phyloP scores from a whole-genome alignment of 2,797 vertebrate species.

The Brachyrhaphis roseni region DNA sequence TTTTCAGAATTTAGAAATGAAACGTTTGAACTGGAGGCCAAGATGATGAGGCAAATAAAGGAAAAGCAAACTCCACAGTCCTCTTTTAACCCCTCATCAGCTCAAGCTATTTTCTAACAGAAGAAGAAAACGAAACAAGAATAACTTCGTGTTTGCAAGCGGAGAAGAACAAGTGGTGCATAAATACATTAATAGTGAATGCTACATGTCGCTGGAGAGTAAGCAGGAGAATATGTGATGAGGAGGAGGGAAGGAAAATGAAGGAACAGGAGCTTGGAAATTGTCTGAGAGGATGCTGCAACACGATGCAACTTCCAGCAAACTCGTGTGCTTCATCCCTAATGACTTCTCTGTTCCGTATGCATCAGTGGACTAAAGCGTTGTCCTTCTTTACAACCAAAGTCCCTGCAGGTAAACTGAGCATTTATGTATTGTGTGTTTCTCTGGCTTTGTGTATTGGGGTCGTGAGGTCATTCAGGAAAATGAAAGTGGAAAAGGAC shows the following conservation, averaged over 20 bases:
- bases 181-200: slow-evolving; percentile 48
- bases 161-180: slow-evolving; percentile 30
- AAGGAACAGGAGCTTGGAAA: slow-evolving; percentile 30
- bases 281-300: slow-evolving; percentile 59
- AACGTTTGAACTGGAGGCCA: neutral
- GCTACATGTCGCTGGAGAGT: slow-evolving; percentile 20
- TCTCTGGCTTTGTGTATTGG: slow-evolving; percentile 10
- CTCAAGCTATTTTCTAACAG: slow-evolving; percentile 27
- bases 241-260: slow-evolving; percentile 8
- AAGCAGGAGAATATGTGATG: slow-evolving; percentile 23
- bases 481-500: neutral
- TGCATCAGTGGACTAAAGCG: slow-evolving; percentile 29
- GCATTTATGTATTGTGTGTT: neutral
- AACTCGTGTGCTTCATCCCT: slow-evolving; percentile 26
- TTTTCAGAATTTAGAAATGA: slow-evolving; percentile 14
- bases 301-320: slow-evolving; percentile 48
- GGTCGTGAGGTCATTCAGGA: neutral
- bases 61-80: neutral
- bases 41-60: slow-evolving; percentile 8
- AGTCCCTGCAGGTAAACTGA: slow-evolving; percentile 10
- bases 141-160: slow-evolving; percentile 5
- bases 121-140: slow-evolving; percentile 15
- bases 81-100: neutral
- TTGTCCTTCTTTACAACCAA: slow-evolving; percentile 15
- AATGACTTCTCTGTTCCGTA: slow-evolving; percentile 35